phyloP scores from a whole-genome alignment of 2,113 vertebrate species.

The Sprattus sprattus region DNA sequence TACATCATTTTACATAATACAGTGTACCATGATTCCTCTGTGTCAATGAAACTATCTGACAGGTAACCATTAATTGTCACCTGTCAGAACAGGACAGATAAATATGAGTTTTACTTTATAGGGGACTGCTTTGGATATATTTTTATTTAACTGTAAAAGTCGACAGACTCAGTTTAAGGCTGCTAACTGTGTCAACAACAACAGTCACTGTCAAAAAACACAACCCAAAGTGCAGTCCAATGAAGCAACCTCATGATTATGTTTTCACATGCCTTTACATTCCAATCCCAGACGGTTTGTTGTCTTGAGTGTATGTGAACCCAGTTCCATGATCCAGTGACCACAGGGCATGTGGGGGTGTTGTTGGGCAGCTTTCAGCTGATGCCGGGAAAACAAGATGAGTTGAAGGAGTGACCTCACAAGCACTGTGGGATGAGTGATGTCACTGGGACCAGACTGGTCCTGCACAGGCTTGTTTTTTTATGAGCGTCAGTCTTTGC shows the following conservation, averaged over 20 bases:
- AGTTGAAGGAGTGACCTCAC: background rate
- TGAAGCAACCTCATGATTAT: background rate
- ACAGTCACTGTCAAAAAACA: background rate
- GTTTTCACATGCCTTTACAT: slow-evolving; percentile 2
- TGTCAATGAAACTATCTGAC: too few relatives aligned
- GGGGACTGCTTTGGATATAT: too few relatives aligned
- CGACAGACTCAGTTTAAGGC: background rate
- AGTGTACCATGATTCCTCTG: background rate
- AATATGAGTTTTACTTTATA: too few relatives aligned
- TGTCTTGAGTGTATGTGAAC: background rate
- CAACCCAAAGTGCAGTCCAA: background rate
- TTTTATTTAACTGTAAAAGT: too few relatives aligned
- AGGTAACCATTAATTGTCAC: too few relatives aligned
- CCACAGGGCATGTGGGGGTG: background rate
- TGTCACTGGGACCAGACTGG: background rate
- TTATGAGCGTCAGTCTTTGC: background rate
- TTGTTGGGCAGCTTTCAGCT: slow-evolving; percentile 11
- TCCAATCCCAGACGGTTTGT: background rate
- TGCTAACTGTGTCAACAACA: background rate
- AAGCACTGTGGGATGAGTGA: slow-evolving; percentile 4
- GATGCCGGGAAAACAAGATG: background rate
- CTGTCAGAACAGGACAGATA: too few relatives aligned
- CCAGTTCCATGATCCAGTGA: background rate
- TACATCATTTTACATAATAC: background rate
- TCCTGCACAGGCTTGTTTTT: slow-evolving; percentile 1